Evolutionary conservation across 2,888 invertebrate species (phyloP), one percentile per base, ranked within the genome.

Genomic region (Anthophora plumipes): DNA sequence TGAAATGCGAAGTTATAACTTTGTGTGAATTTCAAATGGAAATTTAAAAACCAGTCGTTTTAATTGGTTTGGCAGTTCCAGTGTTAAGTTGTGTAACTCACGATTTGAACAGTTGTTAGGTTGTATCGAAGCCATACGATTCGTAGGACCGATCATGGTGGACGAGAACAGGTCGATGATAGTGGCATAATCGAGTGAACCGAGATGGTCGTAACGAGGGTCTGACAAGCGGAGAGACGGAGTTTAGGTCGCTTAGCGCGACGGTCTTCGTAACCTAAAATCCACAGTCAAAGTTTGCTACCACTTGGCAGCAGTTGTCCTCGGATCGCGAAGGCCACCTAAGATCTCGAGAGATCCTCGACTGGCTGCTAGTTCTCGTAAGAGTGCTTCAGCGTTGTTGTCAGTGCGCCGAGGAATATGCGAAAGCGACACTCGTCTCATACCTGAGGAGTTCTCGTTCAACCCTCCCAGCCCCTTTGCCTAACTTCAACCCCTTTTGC

Each of bases 161-260:
- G 50, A n/a, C 57, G 31, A 17, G 12, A 17, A 4, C 12, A 39
- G 20, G 37, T 60, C 46, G 63, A n/a, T 31, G 63, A 48, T 46
- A 46, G 52, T 31, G 61, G 46, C 25, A 72, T 64, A 77, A 77
- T 77, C 72, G 77, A 85, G 82, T 70, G 87, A 86, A 89, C 88
- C 85, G 88, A 87, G 85, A 88, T 74, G 73, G 37, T 79, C 79
- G 84, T 89, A 89, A 89, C 87, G 85, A 90, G 88, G 87, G 89
- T 88, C 83, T 77, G 87, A 85, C 84, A 80, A 77, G 84, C 68
- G 59, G 41, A 57, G 52, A 70, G 67, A 73, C 63, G 48, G 67
- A 82, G 75, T 76, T 76, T 66, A 68, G 72, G 79, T 77, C 77
- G 79, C 80, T 64, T 78, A 81, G 48, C 80, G 68, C 68, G 70